A percentile compares a stretch with the other conserved stretches of the same genome.
Evolutionary conservation across 2,888 invertebrate species (phyloP).

Genomic region (Pocota personata): DNA sequence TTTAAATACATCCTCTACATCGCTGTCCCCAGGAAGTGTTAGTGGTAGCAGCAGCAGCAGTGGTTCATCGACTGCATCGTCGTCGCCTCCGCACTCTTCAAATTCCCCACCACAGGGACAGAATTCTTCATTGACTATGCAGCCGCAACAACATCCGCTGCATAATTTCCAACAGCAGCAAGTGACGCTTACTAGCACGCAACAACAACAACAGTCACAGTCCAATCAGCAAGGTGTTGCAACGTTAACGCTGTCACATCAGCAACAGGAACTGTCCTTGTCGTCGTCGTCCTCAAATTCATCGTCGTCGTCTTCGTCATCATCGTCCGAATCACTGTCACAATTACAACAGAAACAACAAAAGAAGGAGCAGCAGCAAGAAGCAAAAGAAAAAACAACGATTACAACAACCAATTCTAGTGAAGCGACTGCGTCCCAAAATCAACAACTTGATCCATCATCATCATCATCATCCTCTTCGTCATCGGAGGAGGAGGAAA

Average conservation of each 20-base stretch:
- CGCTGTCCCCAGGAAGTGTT: conserved; percentile 78
- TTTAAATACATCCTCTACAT: conserved; percentile 78
- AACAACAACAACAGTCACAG: conserved; percentile 75
- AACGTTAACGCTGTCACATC: conserved; percentile 70
- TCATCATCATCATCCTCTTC: conserved; percentile 76
- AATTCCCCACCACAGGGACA: conserved; percentile 71
- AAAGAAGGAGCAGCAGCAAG: conserved; percentile 41
- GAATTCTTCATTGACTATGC: conserved; percentile 78
- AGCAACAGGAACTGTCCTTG: conserved; percentile 79
- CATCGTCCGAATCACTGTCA: conserved; percentile 74
- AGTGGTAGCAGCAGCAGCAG: conserved; percentile 77
- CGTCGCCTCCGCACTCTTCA: conserved; percentile 72
- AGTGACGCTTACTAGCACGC: conserved; percentile 79
- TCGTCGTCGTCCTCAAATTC: conserved; percentile 74
- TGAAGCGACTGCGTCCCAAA: conserved; percentile 41
- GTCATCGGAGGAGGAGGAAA: conserved; percentile 74
- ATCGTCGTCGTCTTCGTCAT: conserved; percentile 74
- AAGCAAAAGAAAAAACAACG: conserved; percentile 60
- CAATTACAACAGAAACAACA: conserved; percentile 64
- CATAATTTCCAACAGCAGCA: conserved; percentile 81
- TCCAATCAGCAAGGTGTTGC: conserved; percentile 76
- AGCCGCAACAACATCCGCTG: conserved; percentile 80
- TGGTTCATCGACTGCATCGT: conserved; percentile 74
- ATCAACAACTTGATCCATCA: conserved; percentile 66
- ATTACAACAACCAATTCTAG: conserved; percentile 64